A percentile compares a stretch with the other conserved stretches of the same genome.
phyloP scores from a whole-genome alignment of 2,797 vertebrate species.

The Schizopygopsis pylzovi region DNA sequence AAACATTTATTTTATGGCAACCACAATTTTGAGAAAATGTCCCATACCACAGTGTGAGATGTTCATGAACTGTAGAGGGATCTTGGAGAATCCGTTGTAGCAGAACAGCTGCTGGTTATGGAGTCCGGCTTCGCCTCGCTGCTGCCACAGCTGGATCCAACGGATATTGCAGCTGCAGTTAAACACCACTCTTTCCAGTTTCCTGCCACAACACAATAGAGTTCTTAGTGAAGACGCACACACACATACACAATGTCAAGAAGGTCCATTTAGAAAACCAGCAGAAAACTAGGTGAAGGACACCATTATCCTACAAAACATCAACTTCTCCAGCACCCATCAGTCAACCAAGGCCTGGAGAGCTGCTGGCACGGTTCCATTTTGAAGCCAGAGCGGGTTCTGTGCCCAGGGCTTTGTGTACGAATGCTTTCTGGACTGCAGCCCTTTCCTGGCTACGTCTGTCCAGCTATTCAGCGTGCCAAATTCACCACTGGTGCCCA shows the following conservation, averaged over 20 bases:
- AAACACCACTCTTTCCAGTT: slow-evolving; percentile 90
- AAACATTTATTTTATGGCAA: background rate
- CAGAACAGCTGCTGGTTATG: slow-evolving; percentile 88
- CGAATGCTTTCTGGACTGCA: slow-evolving; percentile 50
- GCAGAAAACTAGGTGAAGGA: slow-evolving; percentile 49
- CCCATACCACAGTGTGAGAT: slow-evolving; percentile 91
- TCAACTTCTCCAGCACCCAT: slow-evolving; percentile 49
- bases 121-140: slow-evolving; percentile 88
- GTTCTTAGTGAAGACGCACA: background rate
- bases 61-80: slow-evolving; percentile 89
- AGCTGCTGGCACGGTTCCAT: slow-evolving; percentile 15
- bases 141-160: slow-evolving; percentile 98
- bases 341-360: slow-evolving; percentile 45
- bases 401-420: slow-evolving; percentile 44
- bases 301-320: slow-evolving; percentile 24
- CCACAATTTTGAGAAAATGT: background rate
- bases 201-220: slow-evolving; percentile 70
- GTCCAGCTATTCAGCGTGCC: slow-evolving; percentile 35
- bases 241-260: background rate
- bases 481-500: slow-evolving; percentile 42
- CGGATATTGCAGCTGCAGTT: slow-evolving; percentile 93
- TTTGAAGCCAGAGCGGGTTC: slow-evolving; percentile 18
- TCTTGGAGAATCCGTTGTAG: slow-evolving; percentile 72
- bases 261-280: background rate
- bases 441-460: slow-evolving; percentile 54